Percentiles rank a stretch among this genome's conserved stretches.
Evolutionary conservation across 1,140 invertebrate species (phyloP).

Genomic region (Riptortus pedestris): DNA sequence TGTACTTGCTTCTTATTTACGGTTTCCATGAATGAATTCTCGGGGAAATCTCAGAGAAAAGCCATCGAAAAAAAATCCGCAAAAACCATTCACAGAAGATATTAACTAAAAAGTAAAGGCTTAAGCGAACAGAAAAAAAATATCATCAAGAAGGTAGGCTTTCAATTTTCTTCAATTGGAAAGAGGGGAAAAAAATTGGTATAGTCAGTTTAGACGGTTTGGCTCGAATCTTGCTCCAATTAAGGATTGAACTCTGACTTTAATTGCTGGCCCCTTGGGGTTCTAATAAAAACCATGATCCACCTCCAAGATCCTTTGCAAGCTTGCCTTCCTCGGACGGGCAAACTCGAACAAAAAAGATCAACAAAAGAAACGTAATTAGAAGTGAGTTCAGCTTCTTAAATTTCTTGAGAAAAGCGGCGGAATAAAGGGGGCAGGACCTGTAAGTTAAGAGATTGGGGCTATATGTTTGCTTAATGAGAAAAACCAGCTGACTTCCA

Average conservation of each 20-base stretch:
- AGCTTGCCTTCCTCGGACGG: neutral
- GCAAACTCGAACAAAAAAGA: neutral
- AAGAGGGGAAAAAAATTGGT: neutral
- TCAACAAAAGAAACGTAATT: neutral
- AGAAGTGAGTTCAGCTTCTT: neutral
- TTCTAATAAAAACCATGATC: neutral
- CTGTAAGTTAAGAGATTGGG: neutral
- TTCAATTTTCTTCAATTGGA: neutral
- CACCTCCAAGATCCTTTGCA: too few relatives aligned
- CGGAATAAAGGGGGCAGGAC: neutral
- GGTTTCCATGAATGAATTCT: too few relatives aligned
- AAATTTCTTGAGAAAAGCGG: neutral
- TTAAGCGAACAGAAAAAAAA: too few relatives aligned
- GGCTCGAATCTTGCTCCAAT: neutral
- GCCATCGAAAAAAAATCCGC: too few relatives aligned
- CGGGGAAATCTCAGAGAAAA: too few relatives aligned
- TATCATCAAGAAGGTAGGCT: neutral
- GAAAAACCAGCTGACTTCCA: neutral
- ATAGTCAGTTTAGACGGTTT: neutral
- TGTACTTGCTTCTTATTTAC: too few relatives aligned
- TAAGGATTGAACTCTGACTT: neutral
- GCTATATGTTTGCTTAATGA: neutral
- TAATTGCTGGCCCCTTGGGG: neutral
- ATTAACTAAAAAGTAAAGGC: too few relatives aligned
- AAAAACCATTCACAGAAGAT: too few relatives aligned